Conservation (phyloP, 2,888 invertebrate species). For the Oscheius sp. region DNA sequence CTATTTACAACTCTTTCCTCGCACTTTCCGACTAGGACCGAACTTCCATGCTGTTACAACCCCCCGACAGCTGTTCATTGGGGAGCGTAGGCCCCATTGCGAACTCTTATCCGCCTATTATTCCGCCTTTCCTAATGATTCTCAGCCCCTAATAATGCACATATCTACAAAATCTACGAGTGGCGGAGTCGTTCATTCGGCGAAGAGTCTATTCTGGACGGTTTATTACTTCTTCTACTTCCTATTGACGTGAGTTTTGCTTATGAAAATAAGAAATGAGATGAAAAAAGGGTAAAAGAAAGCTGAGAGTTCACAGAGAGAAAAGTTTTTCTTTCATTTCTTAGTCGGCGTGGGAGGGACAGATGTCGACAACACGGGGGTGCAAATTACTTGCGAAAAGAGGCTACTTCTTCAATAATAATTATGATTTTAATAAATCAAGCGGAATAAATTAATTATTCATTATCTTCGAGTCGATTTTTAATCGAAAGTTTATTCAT, state of each 20-base stretch:
- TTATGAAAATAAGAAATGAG: neutral
- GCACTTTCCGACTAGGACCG: neutral
- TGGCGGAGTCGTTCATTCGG: constrained; percentile 9
- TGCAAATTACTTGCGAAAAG: neutral
- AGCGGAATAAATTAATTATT: too few species aligned
- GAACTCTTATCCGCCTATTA: constrained; percentile 26
- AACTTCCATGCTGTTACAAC: constrained; percentile 28
- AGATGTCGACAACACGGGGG: constrained; percentile 7
- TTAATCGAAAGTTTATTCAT: too few species aligned
- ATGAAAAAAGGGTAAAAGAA: neutral
- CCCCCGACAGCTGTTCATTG: constrained; percentile 28
- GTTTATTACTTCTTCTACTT: constrained; percentile 53
- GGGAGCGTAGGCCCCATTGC: constrained; percentile 21
- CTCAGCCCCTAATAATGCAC: too few species aligned
- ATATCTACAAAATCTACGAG: constrained; percentile 18
- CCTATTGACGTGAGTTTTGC: constrained; percentile 47
- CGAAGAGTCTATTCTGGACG: constrained; percentile 41
- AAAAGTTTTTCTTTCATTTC: neutral
- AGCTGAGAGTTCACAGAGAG: neutral
- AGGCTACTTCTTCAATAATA: neutral
- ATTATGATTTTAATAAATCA: too few species aligned
- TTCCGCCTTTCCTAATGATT: constrained; percentile 4
- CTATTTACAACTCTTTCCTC: neutral
- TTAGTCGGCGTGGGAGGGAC: constrained; percentile 21
- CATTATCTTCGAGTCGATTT: too few species aligned